phyloP scores from a whole-genome alignment of 2,113 vertebrate genomes.

The Axis porcinus region DNA sequence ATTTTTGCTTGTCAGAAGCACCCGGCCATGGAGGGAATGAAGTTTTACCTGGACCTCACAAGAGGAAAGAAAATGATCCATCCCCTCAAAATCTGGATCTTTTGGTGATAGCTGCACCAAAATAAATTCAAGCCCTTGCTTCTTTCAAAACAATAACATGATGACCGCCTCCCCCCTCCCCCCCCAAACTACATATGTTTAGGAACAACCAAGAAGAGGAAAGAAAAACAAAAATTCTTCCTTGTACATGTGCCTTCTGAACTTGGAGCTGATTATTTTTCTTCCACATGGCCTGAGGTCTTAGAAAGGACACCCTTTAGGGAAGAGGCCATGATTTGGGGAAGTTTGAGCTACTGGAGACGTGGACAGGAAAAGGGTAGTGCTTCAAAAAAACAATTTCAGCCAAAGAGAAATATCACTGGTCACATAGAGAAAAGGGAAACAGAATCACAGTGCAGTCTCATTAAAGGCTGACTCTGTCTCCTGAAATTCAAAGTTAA shows the following conservation, averaged over 20 bases:
- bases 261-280: conserved; percentile 78
- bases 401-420: not conserved
- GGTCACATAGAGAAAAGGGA: not conserved
- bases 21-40: conserved; percentile 73
- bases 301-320: conserved; percentile 76
- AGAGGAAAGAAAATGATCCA: conserved; percentile 76
- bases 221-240: conserved; percentile 49
- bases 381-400: not conserved
- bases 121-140: conserved; percentile 78
- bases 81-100: conserved; percentile 71
- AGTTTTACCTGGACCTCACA: conserved; percentile 88
- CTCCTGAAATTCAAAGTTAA: not conserved
- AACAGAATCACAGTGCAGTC: not conserved
- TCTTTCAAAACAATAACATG: conserved; percentile 77
- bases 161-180: not conserved
- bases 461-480: not conserved
- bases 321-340: conserved; percentile 65
- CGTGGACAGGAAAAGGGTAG: not conserved
- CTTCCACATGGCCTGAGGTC: conserved; percentile 59
- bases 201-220: conserved; percentile 56
- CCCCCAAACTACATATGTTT: conserved; percentile 42
- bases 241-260: conserved; percentile 65
- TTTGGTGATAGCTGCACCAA: conserved; percentile 62
- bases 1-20: conserved; percentile 81
- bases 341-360: conserved; percentile 56